Percentiles rank a stretch among this genome's conserved stretches.
phyloP scores from a whole-genome alignment of 2,888 invertebrate species.

The Ectobius pallidus region DNA sequence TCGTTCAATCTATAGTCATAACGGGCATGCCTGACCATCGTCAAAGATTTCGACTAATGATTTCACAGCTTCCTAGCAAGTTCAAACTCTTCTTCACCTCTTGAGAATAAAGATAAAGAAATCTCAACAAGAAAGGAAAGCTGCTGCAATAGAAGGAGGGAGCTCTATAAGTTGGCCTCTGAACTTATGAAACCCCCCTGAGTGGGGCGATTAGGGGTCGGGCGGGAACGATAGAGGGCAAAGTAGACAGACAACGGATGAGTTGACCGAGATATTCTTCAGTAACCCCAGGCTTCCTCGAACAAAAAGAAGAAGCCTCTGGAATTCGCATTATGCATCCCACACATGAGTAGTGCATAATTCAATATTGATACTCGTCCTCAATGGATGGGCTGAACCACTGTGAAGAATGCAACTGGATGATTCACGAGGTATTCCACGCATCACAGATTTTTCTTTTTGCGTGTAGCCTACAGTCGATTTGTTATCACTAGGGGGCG shows the following conservation, averaged over 20 bases:
- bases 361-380: too few species aligned
- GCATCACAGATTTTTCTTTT: too few species aligned
- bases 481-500: too few species aligned
- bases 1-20: neutral
- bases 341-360: too few species aligned
- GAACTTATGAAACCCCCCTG: slow-evolving; percentile 2
- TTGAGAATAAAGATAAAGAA: neutral
- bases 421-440: too few species aligned
- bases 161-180: neutral
- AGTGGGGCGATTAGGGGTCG: neutral
- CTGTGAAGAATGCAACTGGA: too few species aligned
- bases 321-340: neutral
- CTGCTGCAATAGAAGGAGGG: neutral
- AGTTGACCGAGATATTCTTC: slow-evolving; percentile 1
- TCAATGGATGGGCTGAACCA: too few species aligned
- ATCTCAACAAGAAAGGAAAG: neutral
- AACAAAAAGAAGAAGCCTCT: neutral
- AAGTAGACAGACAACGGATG: neutral
- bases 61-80: slow-evolving; percentile 2
- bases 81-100: neutral
- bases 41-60: slow-evolving; percentile 8
- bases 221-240: slow-evolving; percentile 6
- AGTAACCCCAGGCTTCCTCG: neutral
- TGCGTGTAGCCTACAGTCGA: too few species aligned
- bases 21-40: neutral